Evolutionary conservation across 2,113 vertebrate genomes (phyloP), one percentile per base, ranked within the genome.

Genomic region (Ascaphus truei): DNA sequence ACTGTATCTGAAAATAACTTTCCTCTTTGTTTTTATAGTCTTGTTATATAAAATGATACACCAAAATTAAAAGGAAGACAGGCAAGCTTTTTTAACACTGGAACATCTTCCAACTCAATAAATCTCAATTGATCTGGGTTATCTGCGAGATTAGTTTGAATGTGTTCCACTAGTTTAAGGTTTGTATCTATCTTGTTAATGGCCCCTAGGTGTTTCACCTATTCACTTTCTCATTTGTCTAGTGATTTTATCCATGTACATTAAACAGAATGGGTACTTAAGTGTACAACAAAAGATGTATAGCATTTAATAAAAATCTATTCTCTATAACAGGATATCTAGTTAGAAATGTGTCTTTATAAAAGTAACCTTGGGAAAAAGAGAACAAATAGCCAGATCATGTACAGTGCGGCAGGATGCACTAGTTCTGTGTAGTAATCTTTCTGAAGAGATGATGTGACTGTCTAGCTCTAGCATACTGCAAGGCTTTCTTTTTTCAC

Each of bases 261-360:
- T 61, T 69, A 61, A 61, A 61, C 57, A 51, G 45, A 45, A 71
- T 37, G 45, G 25, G 47, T 16, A 71, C 56, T 41, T 61, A 71
- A 52, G 43, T 59, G 12, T 34, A 27, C 56, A 41, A 61, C 56
- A 61, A 71, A 61, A 61, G 45, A 71, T 51, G 34, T 71, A 71
- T 36, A 52, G 27, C 47, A 41, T 71, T 71, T 41, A 71, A 61
- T 61, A 61, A 71, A 61, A 71, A n/a, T n/a, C n/a, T n/a, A n/a
- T n/a, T 61, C 34, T 61, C 33, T 43, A 29, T 41, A 41, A 33
- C n/a, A 34, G 56, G 45, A 71, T 61, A 60, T 50, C 9, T 50
- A 50, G 41, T 34, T 55, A n/a, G 34, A 68, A 68, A 58, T 37
- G 30, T 59, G 25, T 59, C 53, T 18, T 37, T 39, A 68, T 51